A percentile compares a stretch with the other conserved stretches of the same genome.
Evolutionary conservation across 2,113 vertebrate species (phyloP).

Genomic region (Grammomys surdaster): DNA sequence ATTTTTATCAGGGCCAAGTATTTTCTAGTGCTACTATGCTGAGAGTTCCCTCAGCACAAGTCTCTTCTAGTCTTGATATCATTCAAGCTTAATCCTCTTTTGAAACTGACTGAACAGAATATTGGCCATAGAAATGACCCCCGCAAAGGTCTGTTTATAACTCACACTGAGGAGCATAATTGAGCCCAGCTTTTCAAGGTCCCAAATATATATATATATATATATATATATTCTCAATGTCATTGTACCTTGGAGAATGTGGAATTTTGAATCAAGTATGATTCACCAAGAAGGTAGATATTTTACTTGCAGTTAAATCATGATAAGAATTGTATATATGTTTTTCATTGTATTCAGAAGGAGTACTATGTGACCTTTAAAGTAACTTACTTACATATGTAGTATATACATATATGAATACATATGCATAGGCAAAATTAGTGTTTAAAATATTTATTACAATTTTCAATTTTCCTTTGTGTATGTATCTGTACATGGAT

Average conservation of each 20-base stretch:
- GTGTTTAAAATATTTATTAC: neutral
- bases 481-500: neutral
- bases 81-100: slow-evolving; percentile 71
- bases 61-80: slow-evolving; percentile 6
- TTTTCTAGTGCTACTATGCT: slow-evolving; percentile 28
- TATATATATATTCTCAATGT: slow-evolving; percentile 48
- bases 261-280: neutral
- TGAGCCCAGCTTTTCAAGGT: slow-evolving; percentile 69
- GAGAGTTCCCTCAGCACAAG: neutral
- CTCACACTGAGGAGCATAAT: slow-evolving; percentile 68
- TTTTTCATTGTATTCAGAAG: neutral
- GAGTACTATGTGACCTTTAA: neutral
- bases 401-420: no score
- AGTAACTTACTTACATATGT: neutral
- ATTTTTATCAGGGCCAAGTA: slow-evolving; percentile 56
- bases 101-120: slow-evolving; percentile 55
- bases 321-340: neutral
- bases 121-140: slow-evolving; percentile 60
- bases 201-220: slow-evolving; percentile 67
- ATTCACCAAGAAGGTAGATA: slow-evolving; percentile 39
- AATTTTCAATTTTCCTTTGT: neutral
- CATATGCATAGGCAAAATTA: no score
- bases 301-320: neutral
- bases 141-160: slow-evolving; percentile 31
- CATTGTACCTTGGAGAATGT: slow-evolving; percentile 48